phyloP scores from a whole-genome alignment of 1,140 invertebrate genomes.

The Drosophila arawakana region DNA sequence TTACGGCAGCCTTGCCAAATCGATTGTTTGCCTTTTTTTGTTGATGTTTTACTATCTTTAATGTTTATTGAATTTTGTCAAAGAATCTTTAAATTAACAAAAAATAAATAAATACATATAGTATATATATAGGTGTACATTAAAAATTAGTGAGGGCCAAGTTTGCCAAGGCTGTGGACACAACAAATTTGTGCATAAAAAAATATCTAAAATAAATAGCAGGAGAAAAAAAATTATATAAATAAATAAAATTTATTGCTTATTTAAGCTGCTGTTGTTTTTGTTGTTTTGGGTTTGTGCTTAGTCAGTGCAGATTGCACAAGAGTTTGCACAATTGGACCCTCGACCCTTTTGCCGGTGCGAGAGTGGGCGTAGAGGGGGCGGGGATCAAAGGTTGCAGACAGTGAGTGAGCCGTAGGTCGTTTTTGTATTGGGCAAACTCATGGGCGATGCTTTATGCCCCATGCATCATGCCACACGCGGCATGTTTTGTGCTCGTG shows the following conservation, averaged over 20 bases:
- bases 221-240: neutral
- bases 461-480: constrained; percentile 21
- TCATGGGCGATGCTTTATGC: constrained; percentile 31
- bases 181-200: neutral
- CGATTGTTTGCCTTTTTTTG: constrained; percentile 2
- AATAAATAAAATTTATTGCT: neutral
- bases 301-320: constrained; percentile 32
- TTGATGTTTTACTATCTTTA: neutral
- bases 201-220: neutral
- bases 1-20: constrained; percentile 7
- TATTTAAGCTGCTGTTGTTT: constrained; percentile 1
- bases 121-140: constrained; percentile 1
- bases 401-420: neutral
- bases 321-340: constrained; percentile 6
- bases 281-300: constrained; percentile 18
- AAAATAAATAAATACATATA: constrained; percentile 4
- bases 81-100: constrained; percentile 17
- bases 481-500: constrained; percentile 25
- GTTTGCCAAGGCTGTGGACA: constrained; percentile 10
- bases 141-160: constrained; percentile 19
- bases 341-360: constrained; percentile 21
- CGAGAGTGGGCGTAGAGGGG: neutral
- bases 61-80: constrained; percentile 11
- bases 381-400: neutral
- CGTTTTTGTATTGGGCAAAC: constrained; percentile 13